A percentile compares a stretch with the other conserved stretches of the same genome.
Conservation (phyloP, 2,113 vertebrate genomes). For the Xiphias gladius region DNA sequence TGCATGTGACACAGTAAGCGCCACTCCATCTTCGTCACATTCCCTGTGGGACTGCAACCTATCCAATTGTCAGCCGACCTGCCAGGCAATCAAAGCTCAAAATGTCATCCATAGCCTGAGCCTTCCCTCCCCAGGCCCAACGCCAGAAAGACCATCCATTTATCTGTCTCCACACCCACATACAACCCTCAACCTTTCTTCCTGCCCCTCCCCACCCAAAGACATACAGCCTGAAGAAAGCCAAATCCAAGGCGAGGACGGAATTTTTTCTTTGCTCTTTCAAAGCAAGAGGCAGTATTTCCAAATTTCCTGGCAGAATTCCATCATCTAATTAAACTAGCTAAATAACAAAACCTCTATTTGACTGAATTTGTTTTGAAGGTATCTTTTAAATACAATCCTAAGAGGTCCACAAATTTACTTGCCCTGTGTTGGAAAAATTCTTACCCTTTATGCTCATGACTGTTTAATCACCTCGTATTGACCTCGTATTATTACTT, state of each 20-base stretch:
- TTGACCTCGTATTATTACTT: too few species aligned
- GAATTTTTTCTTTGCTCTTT: constrained; percentile 23
- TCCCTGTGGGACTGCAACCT: constrained; percentile 64
- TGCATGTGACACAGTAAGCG: constrained; percentile 25
- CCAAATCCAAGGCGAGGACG: constrained; percentile 17
- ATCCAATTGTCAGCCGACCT: constrained; percentile 71
- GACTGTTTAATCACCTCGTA: too few species aligned
- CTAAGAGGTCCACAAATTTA: constrained; percentile 14
- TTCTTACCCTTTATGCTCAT: too few species aligned
- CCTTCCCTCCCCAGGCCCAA: constrained; percentile 31
- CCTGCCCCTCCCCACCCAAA: not conserved
- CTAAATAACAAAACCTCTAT: constrained; percentile 6
- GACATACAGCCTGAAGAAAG: constrained; percentile 3
- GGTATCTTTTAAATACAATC: constrained; percentile 12
- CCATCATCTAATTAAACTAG: constrained; percentile 9
- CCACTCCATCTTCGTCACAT: constrained; percentile 70
- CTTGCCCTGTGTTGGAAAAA: too few species aligned
- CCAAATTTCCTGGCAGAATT: not conserved
- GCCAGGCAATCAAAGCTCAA: constrained; percentile 74
- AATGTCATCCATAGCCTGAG: constrained; percentile 75
- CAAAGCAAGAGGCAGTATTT: not conserved
- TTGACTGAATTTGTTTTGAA: constrained; percentile 24
- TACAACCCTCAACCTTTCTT: constrained; percentile 23
- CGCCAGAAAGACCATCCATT: constrained; percentile 58
- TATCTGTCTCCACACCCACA: constrained; percentile 39